These are phyloP conservation scores for Dryoscopus gambensis DNA, from an alignment of 2,113 vertebrate genomes.

Conservation along the genomic window DNA sequence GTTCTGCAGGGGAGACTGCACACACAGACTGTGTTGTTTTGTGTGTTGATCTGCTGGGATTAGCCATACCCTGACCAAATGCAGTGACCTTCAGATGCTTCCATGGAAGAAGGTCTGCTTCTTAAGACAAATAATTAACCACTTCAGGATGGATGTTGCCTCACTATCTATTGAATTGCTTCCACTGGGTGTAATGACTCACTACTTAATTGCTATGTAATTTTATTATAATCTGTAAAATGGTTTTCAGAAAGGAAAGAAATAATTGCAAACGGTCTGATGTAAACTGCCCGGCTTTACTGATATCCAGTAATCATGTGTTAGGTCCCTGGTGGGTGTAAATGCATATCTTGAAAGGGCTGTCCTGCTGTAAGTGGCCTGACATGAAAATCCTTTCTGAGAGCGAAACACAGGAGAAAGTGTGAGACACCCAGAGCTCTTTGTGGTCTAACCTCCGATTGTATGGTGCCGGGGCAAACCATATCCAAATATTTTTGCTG, in stretches of 20 bases:
- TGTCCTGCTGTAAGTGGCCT: neutral
- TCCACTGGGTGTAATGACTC: conserved; percentile 4
- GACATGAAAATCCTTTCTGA: neutral
- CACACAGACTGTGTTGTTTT: neutral
- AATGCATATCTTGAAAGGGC: neutral
- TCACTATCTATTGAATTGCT: conserved; percentile 8
- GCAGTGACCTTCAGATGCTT: neutral
- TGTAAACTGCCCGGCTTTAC: neutral
- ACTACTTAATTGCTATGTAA: conserved; percentile 5
- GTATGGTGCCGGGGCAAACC: neutral
- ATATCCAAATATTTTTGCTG: neutral
- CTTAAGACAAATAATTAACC: conserved; percentile 29
- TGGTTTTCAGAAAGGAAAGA: conserved; percentile 36
- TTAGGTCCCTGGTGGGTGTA: neutral
- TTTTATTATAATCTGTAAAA: conserved; percentile 39
- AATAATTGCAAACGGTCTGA: neutral
- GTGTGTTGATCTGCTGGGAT: neutral
- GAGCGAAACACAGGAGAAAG: neutral
- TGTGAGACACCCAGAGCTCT: neutral
- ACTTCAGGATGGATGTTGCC: neutral
- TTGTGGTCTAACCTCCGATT: neutral
- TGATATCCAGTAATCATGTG: neutral
- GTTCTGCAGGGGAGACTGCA: conserved; percentile 12
- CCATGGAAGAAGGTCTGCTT: neutral
- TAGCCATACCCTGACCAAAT: neutral